Percentiles rank a stretch among this genome's conserved stretches.
These are phyloP conservation scores for Parapristionchus giblindavisi DNA, from an alignment of 2,888 invertebrate species.

Conservation along the genomic window DNA sequence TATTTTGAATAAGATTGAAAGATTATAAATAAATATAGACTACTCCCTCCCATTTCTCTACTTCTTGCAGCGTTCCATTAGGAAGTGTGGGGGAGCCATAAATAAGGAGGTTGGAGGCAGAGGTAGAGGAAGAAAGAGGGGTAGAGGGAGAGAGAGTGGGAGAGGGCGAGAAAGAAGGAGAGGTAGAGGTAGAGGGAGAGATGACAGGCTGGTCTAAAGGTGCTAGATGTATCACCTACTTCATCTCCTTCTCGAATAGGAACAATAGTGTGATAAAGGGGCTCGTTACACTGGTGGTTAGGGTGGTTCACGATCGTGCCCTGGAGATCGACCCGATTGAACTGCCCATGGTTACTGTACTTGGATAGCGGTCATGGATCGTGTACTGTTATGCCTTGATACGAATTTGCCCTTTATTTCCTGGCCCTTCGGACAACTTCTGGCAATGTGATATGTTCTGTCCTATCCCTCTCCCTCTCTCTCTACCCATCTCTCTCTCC, in stretches of 20 bases:
- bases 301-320: too few species aligned
- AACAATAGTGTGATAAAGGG: background rate
- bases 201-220: background rate
- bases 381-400: too few species aligned
- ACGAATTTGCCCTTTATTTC: too few species aligned
- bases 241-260: background rate
- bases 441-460: background rate
- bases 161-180: background rate
- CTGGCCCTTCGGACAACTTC: too few species aligned
- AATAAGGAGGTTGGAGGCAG: slow-evolving; percentile 3
- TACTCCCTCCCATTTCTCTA: too few species aligned
- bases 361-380: background rate
- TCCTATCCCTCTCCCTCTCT: background rate
- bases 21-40: too few species aligned
- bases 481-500: background rate
- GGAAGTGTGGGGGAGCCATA: background rate
- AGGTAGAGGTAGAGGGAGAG: background rate
- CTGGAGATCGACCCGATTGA: background rate
- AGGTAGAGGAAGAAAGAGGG: background rate
- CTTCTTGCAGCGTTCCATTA: slow-evolving; percentile 15
- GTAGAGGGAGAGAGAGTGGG: background rate
- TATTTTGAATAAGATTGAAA: too few species aligned
- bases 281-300: too few species aligned
- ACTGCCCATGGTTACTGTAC: background rate
- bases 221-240: too few species aligned